Evolutionary conservation across 2,888 invertebrate genomes (phyloP).

Genomic region (Habroteleia sp.): DNA sequence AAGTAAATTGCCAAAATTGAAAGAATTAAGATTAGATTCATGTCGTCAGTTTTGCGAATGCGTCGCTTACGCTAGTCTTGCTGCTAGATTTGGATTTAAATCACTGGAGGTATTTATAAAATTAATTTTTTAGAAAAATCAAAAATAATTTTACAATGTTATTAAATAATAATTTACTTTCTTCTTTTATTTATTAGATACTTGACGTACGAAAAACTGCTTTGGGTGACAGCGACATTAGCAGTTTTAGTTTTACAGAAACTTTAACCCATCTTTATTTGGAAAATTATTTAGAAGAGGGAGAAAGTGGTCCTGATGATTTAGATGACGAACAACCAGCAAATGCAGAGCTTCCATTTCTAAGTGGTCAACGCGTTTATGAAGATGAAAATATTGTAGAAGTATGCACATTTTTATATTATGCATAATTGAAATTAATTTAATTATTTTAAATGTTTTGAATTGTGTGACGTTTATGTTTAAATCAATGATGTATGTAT

Average conservation of each 20-base stretch:
- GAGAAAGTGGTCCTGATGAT: slow-evolving; percentile 36
- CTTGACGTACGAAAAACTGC: slow-evolving; percentile 83
- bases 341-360: slow-evolving; percentile 12
- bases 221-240: slow-evolving; percentile 84
- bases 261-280: slow-evolving; percentile 82
- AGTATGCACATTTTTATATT: slow-evolving; percentile 28
- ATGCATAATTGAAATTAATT: no score
- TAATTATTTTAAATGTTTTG: no score
- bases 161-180: no score
- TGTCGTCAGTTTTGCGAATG: slow-evolving; percentile 87
- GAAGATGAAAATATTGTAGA: slow-evolving; percentile 70
- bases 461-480: no score
- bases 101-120: slow-evolving; percentile 81
- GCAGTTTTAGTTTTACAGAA: slow-evolving; percentile 83
- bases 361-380: slow-evolving; percentile 51
- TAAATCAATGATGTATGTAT: no score
- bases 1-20: slow-evolving; percentile 86
- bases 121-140: no score
- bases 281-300: slow-evolving; percentile 78
- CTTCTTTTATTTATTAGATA: slow-evolving; percentile 73
- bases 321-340: slow-evolving; percentile 54
- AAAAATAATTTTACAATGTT: no score
- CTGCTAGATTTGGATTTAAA: slow-evolving; percentile 87
- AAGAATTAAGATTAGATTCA: slow-evolving; percentile 84
- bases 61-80: slow-evolving; percentile 89